Conservation (phyloP, 2,113 vertebrate species). For the Aepyceros melampus region DNA sequence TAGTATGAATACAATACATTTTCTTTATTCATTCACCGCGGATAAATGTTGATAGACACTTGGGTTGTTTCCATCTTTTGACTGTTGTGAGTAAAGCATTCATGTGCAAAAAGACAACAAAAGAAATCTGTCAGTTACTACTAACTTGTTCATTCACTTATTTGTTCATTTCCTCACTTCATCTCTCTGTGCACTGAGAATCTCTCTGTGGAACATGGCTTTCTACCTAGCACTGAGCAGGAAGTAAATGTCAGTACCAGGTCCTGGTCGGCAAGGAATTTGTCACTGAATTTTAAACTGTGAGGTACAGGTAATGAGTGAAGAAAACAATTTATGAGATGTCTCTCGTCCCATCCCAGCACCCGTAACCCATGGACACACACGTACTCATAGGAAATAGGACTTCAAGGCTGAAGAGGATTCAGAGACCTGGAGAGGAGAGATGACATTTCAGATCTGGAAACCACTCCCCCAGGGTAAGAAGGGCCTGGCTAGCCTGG, state of each 20-base stretch:
- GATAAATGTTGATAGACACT: background rate
- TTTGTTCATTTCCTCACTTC: background rate
- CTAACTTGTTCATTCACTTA: background rate
- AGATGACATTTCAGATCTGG: background rate
- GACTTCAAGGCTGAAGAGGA: background rate
- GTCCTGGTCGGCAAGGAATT: background rate
- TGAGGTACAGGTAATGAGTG: background rate
- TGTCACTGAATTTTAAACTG: background rate
- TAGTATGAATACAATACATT: background rate
- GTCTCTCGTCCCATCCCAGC: fast-evolving
- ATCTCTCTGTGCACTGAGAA: background rate
- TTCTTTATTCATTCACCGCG: background rate
- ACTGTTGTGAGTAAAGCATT: background rate
- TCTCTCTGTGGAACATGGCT: background rate
- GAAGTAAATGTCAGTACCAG: background rate
- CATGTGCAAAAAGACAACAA: background rate
- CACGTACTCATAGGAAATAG: background rate
- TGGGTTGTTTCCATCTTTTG: background rate
- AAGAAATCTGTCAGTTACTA: background rate
- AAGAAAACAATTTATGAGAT: background rate
- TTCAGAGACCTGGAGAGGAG: background rate
- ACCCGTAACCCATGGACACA: background rate
- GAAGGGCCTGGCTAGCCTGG: no score
- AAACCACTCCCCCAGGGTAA: background rate
- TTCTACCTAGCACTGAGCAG: background rate